These are phyloP conservation scores for Bradynema listronoti DNA, from an alignment of 1,140 invertebrate genomes.

Conservation along the genomic window DNA sequence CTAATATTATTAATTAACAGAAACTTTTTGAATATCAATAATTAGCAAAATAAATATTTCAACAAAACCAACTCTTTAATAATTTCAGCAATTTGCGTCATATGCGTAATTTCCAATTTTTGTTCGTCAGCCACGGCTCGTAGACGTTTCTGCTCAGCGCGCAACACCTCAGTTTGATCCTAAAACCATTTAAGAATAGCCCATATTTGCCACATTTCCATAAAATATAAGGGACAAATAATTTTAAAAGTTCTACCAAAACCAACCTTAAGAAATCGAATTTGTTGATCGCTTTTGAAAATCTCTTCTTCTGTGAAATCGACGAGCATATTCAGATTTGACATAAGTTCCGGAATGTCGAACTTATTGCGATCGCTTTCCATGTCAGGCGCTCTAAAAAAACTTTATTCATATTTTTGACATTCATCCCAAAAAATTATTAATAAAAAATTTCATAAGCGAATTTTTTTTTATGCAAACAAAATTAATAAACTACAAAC, in stretches of 20 bases:
- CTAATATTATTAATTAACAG: no score
- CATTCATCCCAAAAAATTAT: no score
- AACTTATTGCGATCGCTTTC: slow-evolving; percentile 59
- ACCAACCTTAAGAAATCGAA: slow-evolving; percentile 66
- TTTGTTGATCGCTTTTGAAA: slow-evolving; percentile 76
- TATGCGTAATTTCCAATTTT: slow-evolving; percentile 15
- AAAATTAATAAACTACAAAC: no score
- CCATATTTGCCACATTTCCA: no score
- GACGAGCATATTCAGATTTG: slow-evolving; percentile 74
- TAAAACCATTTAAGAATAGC: slow-evolving; percentile 59
- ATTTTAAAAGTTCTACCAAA: no score
- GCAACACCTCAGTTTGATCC: slow-evolving; percentile 65
- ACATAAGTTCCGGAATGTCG: slow-evolving; percentile 76
- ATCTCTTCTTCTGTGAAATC: slow-evolving; percentile 91
- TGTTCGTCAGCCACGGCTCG: slow-evolving; percentile 59
- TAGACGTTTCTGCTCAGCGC: slow-evolving; percentile 64
- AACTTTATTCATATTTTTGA: no score
- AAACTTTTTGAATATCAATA: no score
- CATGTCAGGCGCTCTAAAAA: slow-evolving; percentile 23
- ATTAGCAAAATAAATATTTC: slow-evolving; percentile 2
- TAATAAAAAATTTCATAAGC: no score
- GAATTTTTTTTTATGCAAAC: no score
- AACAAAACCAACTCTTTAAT: slow-evolving; percentile 24
- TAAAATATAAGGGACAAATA: no score
- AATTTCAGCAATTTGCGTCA: slow-evolving; percentile 32